phyloP scores from a whole-genome alignment of 1,140 invertebrate species.

The Drusus annulatus region DNA sequence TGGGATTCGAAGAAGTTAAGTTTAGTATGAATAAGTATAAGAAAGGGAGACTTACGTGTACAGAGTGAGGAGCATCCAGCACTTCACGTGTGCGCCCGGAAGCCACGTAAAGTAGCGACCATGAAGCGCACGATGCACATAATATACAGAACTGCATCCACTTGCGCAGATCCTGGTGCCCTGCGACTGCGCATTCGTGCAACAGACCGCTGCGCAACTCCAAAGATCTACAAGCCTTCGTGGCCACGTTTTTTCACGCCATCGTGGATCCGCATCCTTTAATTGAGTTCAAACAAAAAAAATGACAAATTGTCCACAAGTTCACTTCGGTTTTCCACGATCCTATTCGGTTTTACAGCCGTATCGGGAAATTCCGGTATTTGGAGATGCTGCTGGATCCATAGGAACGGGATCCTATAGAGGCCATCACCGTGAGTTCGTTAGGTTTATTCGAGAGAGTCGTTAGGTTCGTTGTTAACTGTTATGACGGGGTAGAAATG shows the following conservation, averaged over 20 bases:
- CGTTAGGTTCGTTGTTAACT: conserved; percentile 18
- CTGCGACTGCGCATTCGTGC: conserved; percentile 36
- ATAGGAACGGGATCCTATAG: neutral
- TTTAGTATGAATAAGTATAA: neutral
- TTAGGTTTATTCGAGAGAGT: neutral
- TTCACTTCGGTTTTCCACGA: no score
- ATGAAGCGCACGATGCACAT: conserved; percentile 72
- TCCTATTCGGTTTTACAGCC: neutral
- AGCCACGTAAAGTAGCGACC: conserved; percentile 73
- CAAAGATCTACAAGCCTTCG: conserved; percentile 20
- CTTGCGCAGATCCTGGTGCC: conserved; percentile 47
- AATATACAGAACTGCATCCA: conserved; percentile 67
- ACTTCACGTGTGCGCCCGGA: conserved; percentile 72
- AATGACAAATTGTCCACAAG: no score
- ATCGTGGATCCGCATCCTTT: conserved; percentile 22
- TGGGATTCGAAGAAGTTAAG: no score
- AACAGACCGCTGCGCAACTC: conserved; percentile 24
- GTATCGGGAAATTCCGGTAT: conserved; percentile 14
- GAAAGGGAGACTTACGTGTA: conserved; percentile 68
- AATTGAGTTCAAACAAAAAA: no score
- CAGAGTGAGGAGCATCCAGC: conserved; percentile 74
- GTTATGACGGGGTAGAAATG: conserved; percentile 11
- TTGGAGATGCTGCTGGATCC: neutral
- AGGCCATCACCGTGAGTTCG: neutral
- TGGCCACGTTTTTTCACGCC: conserved; percentile 12